These are phyloP conservation scores for Patiria miniata DNA, from an alignment of 35 echinoderm and acorn worm species.

Conservation along the genomic window DNA sequence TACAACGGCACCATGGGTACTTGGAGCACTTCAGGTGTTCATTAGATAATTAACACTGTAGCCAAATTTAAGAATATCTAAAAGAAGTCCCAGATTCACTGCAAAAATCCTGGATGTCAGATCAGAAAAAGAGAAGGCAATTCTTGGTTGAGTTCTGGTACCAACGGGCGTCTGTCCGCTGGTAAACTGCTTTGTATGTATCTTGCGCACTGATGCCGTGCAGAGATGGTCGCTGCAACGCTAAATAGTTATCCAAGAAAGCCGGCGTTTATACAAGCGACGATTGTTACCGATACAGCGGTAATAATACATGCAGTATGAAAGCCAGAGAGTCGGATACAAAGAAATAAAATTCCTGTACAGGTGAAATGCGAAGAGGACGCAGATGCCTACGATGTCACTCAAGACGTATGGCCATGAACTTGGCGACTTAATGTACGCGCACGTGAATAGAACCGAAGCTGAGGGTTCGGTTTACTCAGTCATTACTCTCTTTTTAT, in stretches of 20 bases:
- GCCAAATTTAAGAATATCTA: too few species aligned
- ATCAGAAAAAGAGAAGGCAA: too few species aligned
- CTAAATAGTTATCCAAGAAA: not conserved
- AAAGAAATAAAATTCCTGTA: not conserved
- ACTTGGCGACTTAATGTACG: slow-evolving; percentile 15
- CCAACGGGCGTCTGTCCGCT: too few species aligned
- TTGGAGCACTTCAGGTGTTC: not conserved
- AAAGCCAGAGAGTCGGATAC: not conserved
- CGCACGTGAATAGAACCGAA: not conserved
- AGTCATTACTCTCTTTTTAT: slow-evolving; percentile 14
- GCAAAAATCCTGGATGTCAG: too few species aligned
- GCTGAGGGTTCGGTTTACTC: not conserved
- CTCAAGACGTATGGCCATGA: not conserved
- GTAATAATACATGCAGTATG: slow-evolving; percentile 19
- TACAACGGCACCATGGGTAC: not conserved
- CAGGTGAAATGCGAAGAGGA: not conserved
- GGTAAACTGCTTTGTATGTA: too few species aligned
- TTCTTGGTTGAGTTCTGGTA: too few species aligned
- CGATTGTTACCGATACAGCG: not conserved
- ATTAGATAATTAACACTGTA: too few species aligned
- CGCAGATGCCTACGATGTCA: not conserved
- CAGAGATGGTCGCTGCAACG: too few species aligned
- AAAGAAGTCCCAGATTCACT: too few species aligned
- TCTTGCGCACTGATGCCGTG: too few species aligned
- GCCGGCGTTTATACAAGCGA: slow-evolving; percentile 17